A percentile compares a stretch with the other conserved stretches of the same genome.
Evolutionary conservation across 1,140 invertebrate genomes (phyloP).

Genomic region (Diorhabda sublineata): DNA sequence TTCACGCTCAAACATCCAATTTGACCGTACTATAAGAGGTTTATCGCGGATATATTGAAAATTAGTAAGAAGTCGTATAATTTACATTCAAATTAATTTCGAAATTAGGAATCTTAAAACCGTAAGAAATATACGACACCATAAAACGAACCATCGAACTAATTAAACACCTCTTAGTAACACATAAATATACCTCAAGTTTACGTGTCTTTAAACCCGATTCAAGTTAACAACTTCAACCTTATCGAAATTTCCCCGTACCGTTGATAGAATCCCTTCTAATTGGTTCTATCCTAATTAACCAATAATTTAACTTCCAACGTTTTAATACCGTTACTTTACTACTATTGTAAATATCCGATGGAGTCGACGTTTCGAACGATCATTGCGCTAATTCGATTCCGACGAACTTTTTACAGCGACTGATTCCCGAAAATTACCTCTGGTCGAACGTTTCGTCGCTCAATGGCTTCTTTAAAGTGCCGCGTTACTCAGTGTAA

Average conservation of each 20-base stretch:
- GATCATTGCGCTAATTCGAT: conserved; percentile 1
- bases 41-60: too few species aligned
- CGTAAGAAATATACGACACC: too few species aligned
- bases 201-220: not conserved
- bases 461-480: not conserved
- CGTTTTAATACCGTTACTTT: conserved; percentile 2
- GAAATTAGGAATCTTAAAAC: too few species aligned
- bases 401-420: conserved; percentile 1
- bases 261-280: conserved; percentile 1
- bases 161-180: too few species aligned
- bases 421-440: not conserved
- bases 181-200: not conserved
- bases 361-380: not conserved
- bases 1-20: too few species aligned
- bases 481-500: not conserved
- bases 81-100: too few species aligned
- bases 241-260: not conserved
- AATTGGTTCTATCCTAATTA: not conserved
- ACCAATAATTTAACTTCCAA: conserved; percentile 2
- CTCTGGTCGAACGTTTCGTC: not conserved
- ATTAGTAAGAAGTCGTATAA: too few species aligned
- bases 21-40: too few species aligned
- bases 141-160: too few species aligned
- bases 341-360: not conserved
- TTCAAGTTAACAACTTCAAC: not conserved